Evolutionary conservation across 2,113 vertebrate genomes (phyloP).

Genomic region (Emydocephalus ijimae): DNA sequence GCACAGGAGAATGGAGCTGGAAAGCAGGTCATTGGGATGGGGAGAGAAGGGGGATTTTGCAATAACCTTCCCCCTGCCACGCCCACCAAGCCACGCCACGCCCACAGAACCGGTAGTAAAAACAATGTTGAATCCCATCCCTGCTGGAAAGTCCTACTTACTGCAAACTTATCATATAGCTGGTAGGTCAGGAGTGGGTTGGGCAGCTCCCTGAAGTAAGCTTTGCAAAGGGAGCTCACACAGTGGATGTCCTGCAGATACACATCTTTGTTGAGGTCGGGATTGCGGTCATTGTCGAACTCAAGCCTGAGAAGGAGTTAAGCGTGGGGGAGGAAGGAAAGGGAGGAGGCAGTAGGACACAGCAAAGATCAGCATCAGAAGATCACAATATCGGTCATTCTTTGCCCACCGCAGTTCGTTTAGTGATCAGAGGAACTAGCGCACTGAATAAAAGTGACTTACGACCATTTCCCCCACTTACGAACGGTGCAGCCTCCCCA

Average conservation of each 20-base stretch:
- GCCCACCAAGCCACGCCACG: no score
- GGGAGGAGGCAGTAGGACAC: neutral
- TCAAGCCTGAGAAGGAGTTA: slow-evolving; percentile 72
- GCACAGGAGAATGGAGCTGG: no score
- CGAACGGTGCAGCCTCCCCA: neutral
- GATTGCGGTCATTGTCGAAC: slow-evolving; percentile 78
- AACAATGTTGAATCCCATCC: no score
- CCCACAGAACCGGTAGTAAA: no score
- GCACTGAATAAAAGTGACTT: neutral
- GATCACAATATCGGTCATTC: no score
- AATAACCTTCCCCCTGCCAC: no score
- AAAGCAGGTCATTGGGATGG: no score
- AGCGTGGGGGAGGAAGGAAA: neutral
- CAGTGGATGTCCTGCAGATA: slow-evolving; percentile 97
- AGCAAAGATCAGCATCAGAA: neutral
- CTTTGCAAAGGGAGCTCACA: slow-evolving; percentile 90
- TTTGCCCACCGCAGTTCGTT: neutral
- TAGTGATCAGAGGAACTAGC: neutral
- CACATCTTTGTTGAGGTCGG: slow-evolving; percentile 79
- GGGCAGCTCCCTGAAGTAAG: slow-evolving; percentile 92
- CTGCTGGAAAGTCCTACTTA: slow-evolving; percentile 64
- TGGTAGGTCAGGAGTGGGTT: slow-evolving; percentile 94
- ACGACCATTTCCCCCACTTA: neutral
- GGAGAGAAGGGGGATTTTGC: no score
- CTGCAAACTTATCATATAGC: slow-evolving; percentile 93